phyloP scores from a whole-genome alignment of 2,888 invertebrate genomes.

The Cataglyphis livida region DNA sequence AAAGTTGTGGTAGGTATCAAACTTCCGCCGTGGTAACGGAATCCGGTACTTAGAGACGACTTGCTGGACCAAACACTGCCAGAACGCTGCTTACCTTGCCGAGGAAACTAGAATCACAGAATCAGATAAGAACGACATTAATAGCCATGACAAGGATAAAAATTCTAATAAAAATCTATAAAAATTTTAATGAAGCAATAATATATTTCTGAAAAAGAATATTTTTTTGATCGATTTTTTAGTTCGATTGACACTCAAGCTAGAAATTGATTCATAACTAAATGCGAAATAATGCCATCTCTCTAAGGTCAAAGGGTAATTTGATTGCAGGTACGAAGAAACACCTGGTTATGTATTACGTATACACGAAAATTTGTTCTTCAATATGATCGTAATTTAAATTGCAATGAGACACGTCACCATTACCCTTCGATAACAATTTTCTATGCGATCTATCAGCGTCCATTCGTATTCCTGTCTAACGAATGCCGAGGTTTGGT shows the following conservation, averaged over 20 bases:
- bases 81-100: slow-evolving; percentile 91
- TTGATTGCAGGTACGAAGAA: neutral
- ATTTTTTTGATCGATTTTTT: neutral
- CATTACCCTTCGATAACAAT: slow-evolving; percentile 29
- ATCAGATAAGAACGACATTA: slow-evolving; percentile 21
- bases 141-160: neutral
- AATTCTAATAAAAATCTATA: neutral
- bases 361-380: neutral
- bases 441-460: slow-evolving; percentile 33
- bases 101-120: slow-evolving; percentile 88
- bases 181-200: slow-evolving; percentile 20
- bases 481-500: neutral
- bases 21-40: slow-evolving; percentile 94
- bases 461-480: slow-evolving; percentile 30
- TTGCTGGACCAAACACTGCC: slow-evolving; percentile 96
- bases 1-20: slow-evolving; percentile 93
- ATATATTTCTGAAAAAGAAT: neutral
- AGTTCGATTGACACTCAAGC: neutral
- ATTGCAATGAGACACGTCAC: neutral
- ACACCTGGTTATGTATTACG: neutral
- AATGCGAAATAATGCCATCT: slow-evolving; percentile 11
- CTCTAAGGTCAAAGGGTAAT: slow-evolving; percentile 35
- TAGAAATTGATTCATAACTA: neutral
- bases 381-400: neutral
- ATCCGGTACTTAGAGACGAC: slow-evolving; percentile 94